Evolutionary conservation across 1,140 invertebrate genomes (phyloP).

Genomic region (Platyscapa corneri): DNA sequence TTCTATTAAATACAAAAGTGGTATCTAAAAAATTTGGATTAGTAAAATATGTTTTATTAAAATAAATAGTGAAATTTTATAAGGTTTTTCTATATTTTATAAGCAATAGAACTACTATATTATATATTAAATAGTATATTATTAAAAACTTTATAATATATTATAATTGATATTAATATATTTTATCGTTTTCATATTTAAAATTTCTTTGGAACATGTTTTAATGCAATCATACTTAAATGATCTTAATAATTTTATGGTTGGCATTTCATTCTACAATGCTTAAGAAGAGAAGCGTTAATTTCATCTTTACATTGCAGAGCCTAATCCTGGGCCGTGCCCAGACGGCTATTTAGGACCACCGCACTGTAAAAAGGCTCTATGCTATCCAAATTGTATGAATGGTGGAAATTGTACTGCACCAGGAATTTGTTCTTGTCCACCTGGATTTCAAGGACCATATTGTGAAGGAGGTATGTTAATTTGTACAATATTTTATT

Average conservation of each 20-base stretch:
- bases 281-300: conserved; percentile 23
- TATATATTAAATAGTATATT: too few species aligned
- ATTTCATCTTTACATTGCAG: conserved; percentile 72
- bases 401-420: conserved; percentile 93
- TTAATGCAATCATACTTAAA: too few species aligned
- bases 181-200: too few species aligned
- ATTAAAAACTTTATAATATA: too few species aligned
- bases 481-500: conserved; percentile 33
- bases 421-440: conserved; percentile 90
- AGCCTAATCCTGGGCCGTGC: conserved; percentile 91
- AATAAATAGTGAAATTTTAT: too few species aligned
- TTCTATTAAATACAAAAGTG: too few species aligned
- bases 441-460: conserved; percentile 90
- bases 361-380: conserved; percentile 88
- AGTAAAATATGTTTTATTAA: too few species aligned
- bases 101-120: too few species aligned
- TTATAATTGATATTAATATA: too few species aligned
- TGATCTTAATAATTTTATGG: background rate
- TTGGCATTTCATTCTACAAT: background rate
- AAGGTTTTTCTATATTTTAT: too few species aligned
- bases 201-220: too few species aligned
- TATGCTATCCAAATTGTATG: conserved; percentile 94
- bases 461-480: conserved; percentile 91
- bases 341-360: conserved; percentile 90
- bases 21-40: too few species aligned